Base-by-base conservation (phyloP, 2,113 vertebrate genomes). In the Menidia beryllina region DNA sequence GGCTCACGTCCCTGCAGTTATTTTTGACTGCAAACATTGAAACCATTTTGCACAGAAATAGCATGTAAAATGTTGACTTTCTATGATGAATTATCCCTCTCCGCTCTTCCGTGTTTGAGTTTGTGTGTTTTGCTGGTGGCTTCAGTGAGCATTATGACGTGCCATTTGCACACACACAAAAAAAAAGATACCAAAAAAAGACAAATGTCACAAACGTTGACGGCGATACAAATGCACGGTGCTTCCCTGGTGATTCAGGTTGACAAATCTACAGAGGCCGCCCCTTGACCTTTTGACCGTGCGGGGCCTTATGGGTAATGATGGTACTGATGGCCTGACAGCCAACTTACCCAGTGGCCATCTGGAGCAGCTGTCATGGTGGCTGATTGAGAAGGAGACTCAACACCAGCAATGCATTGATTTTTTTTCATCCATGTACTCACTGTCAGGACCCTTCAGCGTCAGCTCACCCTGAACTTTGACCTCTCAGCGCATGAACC, bases 341-440 rank as follows among this genome's bases (percentile, higher is more conserved):
- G 79, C 80, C 79, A 83, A 70, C 82, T 82, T 76, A 70, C 84
- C 89, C 91, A 88, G 81, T 82, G 85, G 91, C 91, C 92, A 93
- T 93, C 92, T 93, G 91, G 91, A 90, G 88, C 55, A 77, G 82
- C 84, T 93, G 90, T 92, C 91, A 91, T 26, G 15, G 81, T 38
- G 52, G 82, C 86, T 92, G 92, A 93, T 92, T 87, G 92, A 93
- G 89, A 93, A 91, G 89, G 75, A 91, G 89, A 91, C 81, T 85
- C 69, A 77, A 86, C 75, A 84, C 73, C 54, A 64, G 61, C 78
- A 80, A 88, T 61, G 63, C 82, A 92, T 91, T 87, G 86, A 91
- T 87, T 91, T 79, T 86, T 67, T 65, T 53, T 52, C 38, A 39
- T 41, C 57, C 50, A 25, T 48, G 27, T 54, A 66, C 57, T 76